Conservation (phyloP, 1,140 invertebrate genomes). For the Pteromalus puparum region DNA sequence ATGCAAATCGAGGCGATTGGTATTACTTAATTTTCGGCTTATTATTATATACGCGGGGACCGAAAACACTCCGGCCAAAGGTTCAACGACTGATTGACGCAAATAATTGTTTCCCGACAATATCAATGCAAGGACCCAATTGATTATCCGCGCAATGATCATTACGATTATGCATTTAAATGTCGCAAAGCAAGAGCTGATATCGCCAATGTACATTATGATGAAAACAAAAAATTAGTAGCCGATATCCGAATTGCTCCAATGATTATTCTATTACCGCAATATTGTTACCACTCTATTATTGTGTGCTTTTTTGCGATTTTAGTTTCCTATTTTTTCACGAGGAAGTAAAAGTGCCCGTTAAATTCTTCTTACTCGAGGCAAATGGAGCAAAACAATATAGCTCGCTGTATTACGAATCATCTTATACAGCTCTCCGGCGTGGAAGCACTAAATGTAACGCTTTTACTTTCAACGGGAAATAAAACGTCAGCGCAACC, state of each 20-base stretch:
- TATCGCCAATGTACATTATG: not conserved
- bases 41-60: not conserved
- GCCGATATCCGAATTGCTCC: not conserved
- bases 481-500: not conserved
- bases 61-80: too few relatives aligned
- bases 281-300: not conserved
- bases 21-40: not conserved
- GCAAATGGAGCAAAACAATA: not conserved
- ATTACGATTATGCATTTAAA: not conserved
- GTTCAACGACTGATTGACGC: not conserved
- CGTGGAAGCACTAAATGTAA: not conserved
- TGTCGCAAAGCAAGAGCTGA: not conserved
- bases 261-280: not conserved
- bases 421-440: not conserved
- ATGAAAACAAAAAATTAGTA: not conserved
- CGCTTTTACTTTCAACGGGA: not conserved
- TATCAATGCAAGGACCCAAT: too few relatives aligned
- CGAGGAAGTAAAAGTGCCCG: slow-evolving; percentile 2
- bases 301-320: not conserved
- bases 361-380: not conserved
- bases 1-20: slow-evolving; percentile 2
- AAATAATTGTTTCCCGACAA: not conserved
- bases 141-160: not conserved
- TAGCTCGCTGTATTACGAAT: not conserved
- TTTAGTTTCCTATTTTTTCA: not conserved